phyloP scores from a whole-genome alignment of 2,888 invertebrate species.

The Mesoligia furuncula region DNA sequence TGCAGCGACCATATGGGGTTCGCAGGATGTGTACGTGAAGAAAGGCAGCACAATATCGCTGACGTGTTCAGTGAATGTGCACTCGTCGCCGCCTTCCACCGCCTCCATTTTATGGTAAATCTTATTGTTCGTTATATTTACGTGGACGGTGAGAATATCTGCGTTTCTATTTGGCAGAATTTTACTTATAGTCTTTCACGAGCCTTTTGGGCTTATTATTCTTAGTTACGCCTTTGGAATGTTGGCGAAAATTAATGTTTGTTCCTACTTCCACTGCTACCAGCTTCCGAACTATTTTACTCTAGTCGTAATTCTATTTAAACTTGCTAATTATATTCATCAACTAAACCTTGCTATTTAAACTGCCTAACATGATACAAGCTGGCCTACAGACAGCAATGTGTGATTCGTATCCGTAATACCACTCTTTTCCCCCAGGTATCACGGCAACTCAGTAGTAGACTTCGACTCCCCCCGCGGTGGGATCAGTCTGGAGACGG shows the following conservation, averaged over 20 bases:
- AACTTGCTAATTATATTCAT: not conserved
- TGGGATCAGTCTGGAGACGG: conserved; percentile 96
- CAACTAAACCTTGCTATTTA: not conserved
- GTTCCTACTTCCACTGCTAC: too few species aligned
- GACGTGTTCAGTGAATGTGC: conserved; percentile 96
- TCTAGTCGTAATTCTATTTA: not conserved
- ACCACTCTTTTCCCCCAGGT: conserved; percentile 88
- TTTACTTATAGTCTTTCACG: conserved; percentile 19
- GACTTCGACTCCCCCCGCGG: conserved; percentile 96
- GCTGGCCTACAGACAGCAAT: not conserved
- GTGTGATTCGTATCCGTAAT: not conserved
- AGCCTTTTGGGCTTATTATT: conserved; percentile 5
- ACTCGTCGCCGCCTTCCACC: conserved; percentile 93
- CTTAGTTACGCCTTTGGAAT: not conserved
- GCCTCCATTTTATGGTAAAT: conserved; percentile 93
- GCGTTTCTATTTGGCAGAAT: conserved; percentile 34
- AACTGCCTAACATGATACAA: not conserved
- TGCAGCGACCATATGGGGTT: conserved; percentile 95
- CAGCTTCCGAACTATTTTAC: not conserved
- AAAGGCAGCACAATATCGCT: conserved; percentile 97
- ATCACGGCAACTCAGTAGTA: conserved; percentile 95
- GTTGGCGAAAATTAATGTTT: not conserved
- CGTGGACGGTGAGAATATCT: conserved; percentile 35
- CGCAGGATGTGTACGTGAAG: conserved; percentile 96
- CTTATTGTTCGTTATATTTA: conserved; percentile 65